Percentiles rank a stretch among this genome's conserved stretches.
Evolutionary conservation across 2,113 vertebrate species (phyloP).

Genomic region (Ptilonorhynchus violaceus): DNA sequence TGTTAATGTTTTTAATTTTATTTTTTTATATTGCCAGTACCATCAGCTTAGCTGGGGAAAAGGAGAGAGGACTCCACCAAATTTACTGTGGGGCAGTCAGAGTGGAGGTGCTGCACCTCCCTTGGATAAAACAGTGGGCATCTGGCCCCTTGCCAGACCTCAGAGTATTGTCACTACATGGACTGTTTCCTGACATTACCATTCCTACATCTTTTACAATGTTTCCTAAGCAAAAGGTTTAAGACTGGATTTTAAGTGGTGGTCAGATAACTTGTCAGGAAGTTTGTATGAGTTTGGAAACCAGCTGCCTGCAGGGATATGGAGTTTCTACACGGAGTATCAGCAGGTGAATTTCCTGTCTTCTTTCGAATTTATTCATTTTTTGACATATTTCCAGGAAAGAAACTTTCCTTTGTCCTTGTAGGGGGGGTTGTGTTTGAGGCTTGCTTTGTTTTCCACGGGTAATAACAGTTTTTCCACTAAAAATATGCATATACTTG

Average conservation of each 20-base stretch:
- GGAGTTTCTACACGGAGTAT: not conserved
- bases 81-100: not conserved
- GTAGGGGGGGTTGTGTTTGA: fast-evolving
- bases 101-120: not conserved
- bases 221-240: not conserved
- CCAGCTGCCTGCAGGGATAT: not conserved
- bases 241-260: not conserved
- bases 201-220: not conserved
- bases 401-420: not conserved
- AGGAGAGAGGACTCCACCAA: not conserved
- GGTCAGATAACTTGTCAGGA: not conserved
- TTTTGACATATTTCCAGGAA: not conserved
- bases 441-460: fast-evolving
- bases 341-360: not conserved
- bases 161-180: not conserved
- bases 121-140: not conserved
- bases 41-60: not conserved
- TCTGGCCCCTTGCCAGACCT: not conserved
- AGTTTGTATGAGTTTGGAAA: not conserved
- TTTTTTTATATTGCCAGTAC: not conserved
- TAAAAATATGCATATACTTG: not conserved
- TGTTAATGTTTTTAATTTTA: not conserved
- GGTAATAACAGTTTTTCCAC: not conserved
- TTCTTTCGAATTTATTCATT: not conserved
- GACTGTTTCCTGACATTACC: not conserved